Evolutionary conservation across 2,888 invertebrate species (phyloP).

Genomic region (Synanthedon vespiformis): DNA sequence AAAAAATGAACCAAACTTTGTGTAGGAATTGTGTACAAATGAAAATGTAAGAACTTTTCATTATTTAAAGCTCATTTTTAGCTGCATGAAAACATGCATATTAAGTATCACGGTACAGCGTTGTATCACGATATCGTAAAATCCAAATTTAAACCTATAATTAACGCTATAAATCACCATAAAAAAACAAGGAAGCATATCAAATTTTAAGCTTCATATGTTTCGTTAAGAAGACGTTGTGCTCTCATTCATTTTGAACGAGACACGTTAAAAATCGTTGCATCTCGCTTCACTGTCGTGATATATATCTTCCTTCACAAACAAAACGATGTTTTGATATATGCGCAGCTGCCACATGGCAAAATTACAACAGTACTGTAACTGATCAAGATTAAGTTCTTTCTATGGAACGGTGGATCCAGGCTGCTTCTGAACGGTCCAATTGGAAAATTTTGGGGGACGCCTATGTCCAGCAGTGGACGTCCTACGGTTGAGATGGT

Average conservation of each 20-base stretch:
- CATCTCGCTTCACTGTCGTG: slow-evolving; percentile 1
- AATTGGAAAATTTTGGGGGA: no score
- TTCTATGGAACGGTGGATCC: no score
- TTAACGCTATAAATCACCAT: background rate
- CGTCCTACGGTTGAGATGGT: no score
- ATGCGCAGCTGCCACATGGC: slow-evolving; percentile 17
- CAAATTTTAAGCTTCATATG: slow-evolving; percentile 5
- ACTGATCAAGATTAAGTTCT: background rate
- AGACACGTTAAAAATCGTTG: slow-evolving; percentile 7
- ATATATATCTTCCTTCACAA: slow-evolving; percentile 7
- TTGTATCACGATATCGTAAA: no score
- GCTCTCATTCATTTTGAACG: slow-evolving; percentile 7
- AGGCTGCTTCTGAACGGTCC: no score
- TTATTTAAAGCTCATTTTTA: no score
- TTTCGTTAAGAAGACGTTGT: slow-evolving; percentile 6
- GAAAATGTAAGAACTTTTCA: no score
- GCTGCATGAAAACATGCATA: no score
- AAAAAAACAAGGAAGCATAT: background rate
- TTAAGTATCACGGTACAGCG: no score
- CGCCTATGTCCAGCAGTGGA: no score
- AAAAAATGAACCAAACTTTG: no score
- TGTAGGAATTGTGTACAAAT: no score
- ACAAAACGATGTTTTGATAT: slow-evolving; percentile 23
- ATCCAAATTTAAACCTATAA: background rate
- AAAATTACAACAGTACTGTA: slow-evolving; percentile 6